Percentiles rank a stretch among this genome's conserved stretches.
Conservation (phyloP, 2,888 invertebrate genomes). For the Aspidiotus destructor region DNA sequence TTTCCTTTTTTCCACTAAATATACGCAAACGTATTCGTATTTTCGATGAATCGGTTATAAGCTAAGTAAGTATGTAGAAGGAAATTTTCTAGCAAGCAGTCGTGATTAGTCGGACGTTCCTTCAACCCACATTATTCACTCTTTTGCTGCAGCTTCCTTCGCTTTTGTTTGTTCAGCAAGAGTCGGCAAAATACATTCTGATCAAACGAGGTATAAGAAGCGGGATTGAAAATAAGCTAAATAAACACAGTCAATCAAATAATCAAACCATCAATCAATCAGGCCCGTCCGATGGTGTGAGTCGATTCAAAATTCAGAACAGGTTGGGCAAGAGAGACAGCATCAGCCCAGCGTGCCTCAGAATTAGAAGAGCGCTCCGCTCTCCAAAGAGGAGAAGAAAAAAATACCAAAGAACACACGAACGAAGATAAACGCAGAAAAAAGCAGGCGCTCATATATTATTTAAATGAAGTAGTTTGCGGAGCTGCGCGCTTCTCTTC, state of each 20-base stretch:
- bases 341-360: background rate
- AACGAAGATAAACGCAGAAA: too few species aligned
- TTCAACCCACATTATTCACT: background rate
- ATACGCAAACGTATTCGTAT: background rate
- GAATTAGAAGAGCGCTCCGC: constrained; percentile 15
- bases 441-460: constrained; percentile 16
- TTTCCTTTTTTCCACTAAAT: background rate
- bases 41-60: background rate
- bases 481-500: constrained; percentile 2
- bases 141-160: background rate
- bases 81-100: background rate
- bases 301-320: constrained; percentile 30
- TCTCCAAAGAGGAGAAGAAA: constrained; percentile 22
- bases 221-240: constrained; percentile 19
- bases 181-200: background rate
- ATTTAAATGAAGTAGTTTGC: constrained; percentile 30
- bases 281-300: constrained; percentile 24
- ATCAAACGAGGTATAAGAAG: background rate
- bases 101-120: constrained; percentile 4
- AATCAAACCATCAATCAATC: constrained; percentile 32
- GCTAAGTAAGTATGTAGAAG: background rate
- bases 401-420: background rate
- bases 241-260: constrained; percentile 31
- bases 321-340: constrained; percentile 16
- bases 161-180: background rate